Base-by-base conservation (phyloP, 1,140 invertebrate species). In the Magallana gigas region DNA sequence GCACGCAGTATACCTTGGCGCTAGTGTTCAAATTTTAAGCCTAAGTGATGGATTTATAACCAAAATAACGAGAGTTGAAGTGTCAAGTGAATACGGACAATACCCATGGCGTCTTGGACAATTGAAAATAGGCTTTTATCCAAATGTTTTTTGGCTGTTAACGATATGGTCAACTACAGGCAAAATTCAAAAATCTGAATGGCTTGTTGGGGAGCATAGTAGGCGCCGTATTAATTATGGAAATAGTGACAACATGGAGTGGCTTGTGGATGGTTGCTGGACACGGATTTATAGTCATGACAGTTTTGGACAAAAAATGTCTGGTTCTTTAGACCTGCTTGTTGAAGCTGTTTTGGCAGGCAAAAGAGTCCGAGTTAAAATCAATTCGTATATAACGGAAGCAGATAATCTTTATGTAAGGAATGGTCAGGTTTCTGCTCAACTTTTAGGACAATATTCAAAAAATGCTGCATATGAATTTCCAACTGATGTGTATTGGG, bases 161-260 rank as follows among this genome's bases (percentile, higher is more conserved):
- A 84, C 88, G 7, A 86, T 86, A 57, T 84, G 84, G 88, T 89
- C 88, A 0, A 89, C 76, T n/a, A n/a, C 56, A 23, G 88, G 85
- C 5, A 56, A n/a, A 0, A 48, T 60, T 8, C 64, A 86, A 56
- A 87, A 84, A n/a, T 86, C 88, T 48, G 36, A 82, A 60, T 89
- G 88, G 88, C 83, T 57, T 60, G 62, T 89, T n/a, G 88, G 88
- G n/a, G 60, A 83, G 14, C 88, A 89, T 57, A 18, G 5, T 36
- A 57, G 58, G 23, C n/a, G 88, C 14, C 81, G 23, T 81, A 12
- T 59, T 83, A 23, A 84, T 60, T 8, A 76, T 14, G 18, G 85
- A 84, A 56, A 23, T 23, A 86, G 56, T 7, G 18, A 48, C 57
- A 23, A 71, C 56, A 86, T 86, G 80, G 60, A 59, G n/a, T 86